Conservation (phyloP, 2,888 invertebrate genomes). For the Cynaeus angustus region DNA sequence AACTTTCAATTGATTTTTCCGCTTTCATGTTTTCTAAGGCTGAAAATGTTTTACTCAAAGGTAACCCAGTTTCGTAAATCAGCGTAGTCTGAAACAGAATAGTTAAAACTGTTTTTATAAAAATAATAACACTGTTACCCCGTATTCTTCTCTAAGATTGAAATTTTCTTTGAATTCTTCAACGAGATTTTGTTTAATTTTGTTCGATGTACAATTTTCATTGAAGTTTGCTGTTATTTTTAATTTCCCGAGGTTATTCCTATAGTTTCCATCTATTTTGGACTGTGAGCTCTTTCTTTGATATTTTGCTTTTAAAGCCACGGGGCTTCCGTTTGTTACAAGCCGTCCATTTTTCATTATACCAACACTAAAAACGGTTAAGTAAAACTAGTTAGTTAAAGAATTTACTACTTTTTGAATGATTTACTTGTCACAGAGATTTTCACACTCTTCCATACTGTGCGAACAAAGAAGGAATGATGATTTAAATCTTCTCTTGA, state of each 20-base stretch:
- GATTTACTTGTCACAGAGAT: slow-evolving; percentile 75
- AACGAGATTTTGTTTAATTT: no score
- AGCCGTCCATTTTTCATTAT: slow-evolving; percentile 89
- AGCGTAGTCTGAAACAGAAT: no score
- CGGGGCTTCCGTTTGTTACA: slow-evolving; percentile 83
- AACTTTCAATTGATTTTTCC: not conserved
- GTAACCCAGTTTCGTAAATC: no score
- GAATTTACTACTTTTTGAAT: no score
- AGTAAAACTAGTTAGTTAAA: not conserved
- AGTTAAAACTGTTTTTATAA: no score
- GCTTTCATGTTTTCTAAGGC: not conserved
- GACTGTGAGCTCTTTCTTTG: not conserved
- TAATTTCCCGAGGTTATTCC: not conserved
- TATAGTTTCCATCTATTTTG: no score
- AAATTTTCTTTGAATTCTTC: no score
- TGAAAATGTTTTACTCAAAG: not conserved
- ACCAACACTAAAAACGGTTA: slow-evolving; percentile 79
- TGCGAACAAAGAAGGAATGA: slow-evolving; percentile 86
- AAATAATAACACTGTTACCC: no score
- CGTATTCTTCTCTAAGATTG: no score
- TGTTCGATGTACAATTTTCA: not conserved
- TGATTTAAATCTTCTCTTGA: slow-evolving; percentile 50
- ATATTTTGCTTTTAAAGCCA: slow-evolving; percentile 79
- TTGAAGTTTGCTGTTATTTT: no score
- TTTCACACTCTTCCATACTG: slow-evolving; percentile 91